Conservation (phyloP, 2,888 invertebrate genomes). For the Hylaea fasciaria region DNA sequence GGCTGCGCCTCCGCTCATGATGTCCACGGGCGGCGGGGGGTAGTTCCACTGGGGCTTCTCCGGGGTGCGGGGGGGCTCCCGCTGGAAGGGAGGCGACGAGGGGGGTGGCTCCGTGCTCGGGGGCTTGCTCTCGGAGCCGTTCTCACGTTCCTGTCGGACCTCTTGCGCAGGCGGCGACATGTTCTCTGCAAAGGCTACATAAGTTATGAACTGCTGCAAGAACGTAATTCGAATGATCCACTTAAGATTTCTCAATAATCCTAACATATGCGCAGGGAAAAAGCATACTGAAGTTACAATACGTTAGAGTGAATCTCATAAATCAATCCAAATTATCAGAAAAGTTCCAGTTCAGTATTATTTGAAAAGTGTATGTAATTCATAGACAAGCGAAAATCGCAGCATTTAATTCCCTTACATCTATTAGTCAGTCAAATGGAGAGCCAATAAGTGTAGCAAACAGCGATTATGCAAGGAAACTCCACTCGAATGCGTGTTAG, state of each 20-base stretch:
- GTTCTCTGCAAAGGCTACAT: constrained; percentile 63
- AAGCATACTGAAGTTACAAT: no score
- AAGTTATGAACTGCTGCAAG: constrained; percentile 20
- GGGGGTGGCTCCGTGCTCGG: constrained; percentile 77
- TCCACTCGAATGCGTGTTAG: constrained; percentile 79
- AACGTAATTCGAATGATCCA: neutral
- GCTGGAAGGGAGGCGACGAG: constrained; percentile 76
- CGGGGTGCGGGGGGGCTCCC: constrained; percentile 77
- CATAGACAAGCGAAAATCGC: constrained; percentile 6
- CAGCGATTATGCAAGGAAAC: constrained; percentile 77
- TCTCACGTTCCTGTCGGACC: constrained; percentile 73
- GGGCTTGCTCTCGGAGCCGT: constrained; percentile 79
- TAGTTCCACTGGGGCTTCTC: constrained; percentile 84
- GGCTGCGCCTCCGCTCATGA: constrained; percentile 93
- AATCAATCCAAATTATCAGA: no score
- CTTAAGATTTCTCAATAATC: no score
- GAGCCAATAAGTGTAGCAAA: constrained; percentile 68
- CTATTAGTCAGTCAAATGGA: constrained; percentile 58
- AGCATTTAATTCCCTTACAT: constrained; percentile 30
- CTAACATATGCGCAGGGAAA: neutral
- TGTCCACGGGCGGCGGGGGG: constrained; percentile 86
- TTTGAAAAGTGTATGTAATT: neutral
- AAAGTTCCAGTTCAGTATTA: no score
- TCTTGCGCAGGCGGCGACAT: constrained; percentile 69
- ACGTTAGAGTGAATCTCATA: no score